These are phyloP conservation scores for Papilio polytes DNA, from an alignment of 1,140 invertebrate genomes.

Conservation along the genomic window DNA sequence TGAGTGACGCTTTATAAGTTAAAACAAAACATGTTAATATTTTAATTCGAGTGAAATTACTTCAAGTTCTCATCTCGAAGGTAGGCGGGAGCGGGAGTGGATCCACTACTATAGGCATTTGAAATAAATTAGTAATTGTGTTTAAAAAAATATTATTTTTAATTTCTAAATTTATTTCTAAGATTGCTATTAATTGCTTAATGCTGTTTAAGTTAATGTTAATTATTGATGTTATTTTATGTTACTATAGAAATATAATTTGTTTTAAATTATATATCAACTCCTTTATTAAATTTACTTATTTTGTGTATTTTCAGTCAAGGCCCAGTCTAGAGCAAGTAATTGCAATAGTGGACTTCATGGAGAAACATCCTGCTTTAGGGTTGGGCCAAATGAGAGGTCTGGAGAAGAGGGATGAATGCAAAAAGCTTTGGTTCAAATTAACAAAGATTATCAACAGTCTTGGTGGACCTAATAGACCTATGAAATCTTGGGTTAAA, in stretches of 20 bases:
- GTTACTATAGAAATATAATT: not conserved
- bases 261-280: not conserved
- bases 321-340: slow-evolving; percentile 75
- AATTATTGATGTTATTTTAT: not conserved
- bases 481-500: slow-evolving; percentile 78
- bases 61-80: slow-evolving; percentile 9
- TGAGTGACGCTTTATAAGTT: slow-evolving; percentile 52
- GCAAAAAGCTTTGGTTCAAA: slow-evolving; percentile 56
- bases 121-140: not conserved
- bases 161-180: not conserved
- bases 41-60: slow-evolving; percentile 10
- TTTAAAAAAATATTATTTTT: not conserved
- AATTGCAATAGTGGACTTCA: slow-evolving; percentile 73
- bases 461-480: slow-evolving; percentile 67
- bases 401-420: slow-evolving; percentile 69
- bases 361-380: slow-evolving; percentile 72
- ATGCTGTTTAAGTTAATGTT: not conserved
- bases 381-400: slow-evolving; percentile 69
- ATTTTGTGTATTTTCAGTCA: slow-evolving; percentile 47
- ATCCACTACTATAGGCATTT: slow-evolving; percentile 14
- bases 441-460: slow-evolving; percentile 70
- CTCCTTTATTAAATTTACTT: not conserved
- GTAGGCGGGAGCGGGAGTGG: not conserved
- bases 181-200: too few relatives aligned
- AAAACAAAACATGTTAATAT: slow-evolving; percentile 36